Evolutionary conservation across 1,140 invertebrate genomes (phyloP).

Genomic region (Melipona quadrifasciata): DNA sequence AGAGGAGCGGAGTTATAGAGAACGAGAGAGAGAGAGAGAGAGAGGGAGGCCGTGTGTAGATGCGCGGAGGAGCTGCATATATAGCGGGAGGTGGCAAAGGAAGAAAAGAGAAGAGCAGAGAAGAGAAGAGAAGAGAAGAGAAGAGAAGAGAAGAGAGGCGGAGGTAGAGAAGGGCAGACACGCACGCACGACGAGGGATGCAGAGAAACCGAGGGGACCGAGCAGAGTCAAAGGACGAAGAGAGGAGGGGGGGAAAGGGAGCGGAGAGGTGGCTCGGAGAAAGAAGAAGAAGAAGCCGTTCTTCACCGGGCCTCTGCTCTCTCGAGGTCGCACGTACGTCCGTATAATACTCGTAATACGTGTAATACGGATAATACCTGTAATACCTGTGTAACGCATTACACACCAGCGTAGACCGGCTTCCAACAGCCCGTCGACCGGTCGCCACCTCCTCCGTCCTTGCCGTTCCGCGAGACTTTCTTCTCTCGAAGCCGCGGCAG

Average conservation of each 20-base stretch:
- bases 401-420: slow-evolving; percentile 67
- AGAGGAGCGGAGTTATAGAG: background rate
- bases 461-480: slow-evolving; percentile 60
- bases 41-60: background rate
- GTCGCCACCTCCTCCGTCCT: slow-evolving; percentile 68
- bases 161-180: background rate
- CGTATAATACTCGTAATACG: slow-evolving; percentile 79
- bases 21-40: slow-evolving; percentile 20
- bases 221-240: background rate
- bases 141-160: background rate
- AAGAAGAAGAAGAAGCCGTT: slow-evolving; percentile 54
- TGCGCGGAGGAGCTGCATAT: background rate
- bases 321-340: slow-evolving; percentile 77
- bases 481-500: slow-evolving; percentile 3
- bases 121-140: background rate
- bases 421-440: slow-evolving; percentile 61
- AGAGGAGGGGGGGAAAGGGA: background rate
- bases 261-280: slow-evolving; percentile 9
- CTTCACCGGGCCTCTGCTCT: slow-evolving; percentile 59
- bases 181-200: slow-evolving; percentile 22
- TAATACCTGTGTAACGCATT: slow-evolving; percentile 80
- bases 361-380: slow-evolving; percentile 80
- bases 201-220: background rate
- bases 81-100: background rate
- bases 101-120: slow-evolving; percentile 10